phyloP scores from a whole-genome alignment of 2,797 vertebrate species.

The Setipinna tenuifilis region DNA sequence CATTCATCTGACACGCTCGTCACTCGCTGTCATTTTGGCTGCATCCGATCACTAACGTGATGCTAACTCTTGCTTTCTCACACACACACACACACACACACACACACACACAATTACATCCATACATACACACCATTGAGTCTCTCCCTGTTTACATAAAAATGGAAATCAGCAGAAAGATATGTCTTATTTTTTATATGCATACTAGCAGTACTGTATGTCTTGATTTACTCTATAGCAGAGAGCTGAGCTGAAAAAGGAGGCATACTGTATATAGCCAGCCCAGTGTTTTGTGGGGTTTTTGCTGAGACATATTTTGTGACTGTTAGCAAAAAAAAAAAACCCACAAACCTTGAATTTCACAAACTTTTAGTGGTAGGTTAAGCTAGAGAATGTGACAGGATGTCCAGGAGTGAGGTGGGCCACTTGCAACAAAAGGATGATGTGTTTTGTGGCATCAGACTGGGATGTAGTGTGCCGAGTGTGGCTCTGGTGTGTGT shows the following conservation, averaged over 20 bases:
- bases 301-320: not conserved
- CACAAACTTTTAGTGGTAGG: not conserved
- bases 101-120: not conserved
- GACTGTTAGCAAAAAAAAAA: not conserved
- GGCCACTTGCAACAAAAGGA: not conserved
- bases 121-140: not conserved
- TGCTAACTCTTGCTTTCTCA: not conserved
- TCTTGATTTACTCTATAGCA: not conserved
- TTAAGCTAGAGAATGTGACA: not conserved
- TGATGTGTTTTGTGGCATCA: not conserved
- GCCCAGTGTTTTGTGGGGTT: not conserved
- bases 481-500: not conserved
- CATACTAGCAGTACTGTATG: not conserved
- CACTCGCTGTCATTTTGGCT: slow-evolving; percentile 40
- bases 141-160: not conserved
- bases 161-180: not conserved
- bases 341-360: no score
- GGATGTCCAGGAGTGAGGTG: not conserved
- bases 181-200: not conserved
- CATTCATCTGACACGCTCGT: slow-evolving; percentile 66
- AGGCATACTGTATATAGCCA: not conserved
- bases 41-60: not conserved
- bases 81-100: not conserved
- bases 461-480: not conserved
- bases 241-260: not conserved